Evolutionary conservation across 2,797 vertebrate species (phyloP).

Genomic region (Petrocephalus sullivani): DNA sequence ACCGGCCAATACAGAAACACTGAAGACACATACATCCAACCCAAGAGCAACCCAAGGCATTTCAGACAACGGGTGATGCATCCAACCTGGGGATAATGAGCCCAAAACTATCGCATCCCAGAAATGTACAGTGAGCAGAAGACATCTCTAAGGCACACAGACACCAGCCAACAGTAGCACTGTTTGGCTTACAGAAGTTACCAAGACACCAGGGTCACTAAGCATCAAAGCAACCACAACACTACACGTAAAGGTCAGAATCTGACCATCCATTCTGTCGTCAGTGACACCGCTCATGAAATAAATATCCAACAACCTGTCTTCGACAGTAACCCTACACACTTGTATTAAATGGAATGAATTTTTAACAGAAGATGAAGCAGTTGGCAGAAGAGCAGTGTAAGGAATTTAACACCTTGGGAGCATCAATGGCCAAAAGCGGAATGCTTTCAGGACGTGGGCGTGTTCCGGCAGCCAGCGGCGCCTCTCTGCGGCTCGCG

Average conservation of each 20-base stretch:
- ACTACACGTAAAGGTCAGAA: not conserved
- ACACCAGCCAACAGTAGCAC: not conserved
- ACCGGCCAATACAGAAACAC: not conserved
- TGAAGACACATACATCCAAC: not conserved
- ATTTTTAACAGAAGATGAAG: slow-evolving; percentile 6
- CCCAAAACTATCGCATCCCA: not conserved
- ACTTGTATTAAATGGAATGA: slow-evolving; percentile 8
- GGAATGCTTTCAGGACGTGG: not conserved
- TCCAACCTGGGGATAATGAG: not conserved
- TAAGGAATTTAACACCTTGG: not conserved
- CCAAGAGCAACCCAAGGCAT: not conserved
- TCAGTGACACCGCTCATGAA: not conserved
- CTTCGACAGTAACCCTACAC: not conserved
- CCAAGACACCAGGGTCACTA: not conserved
- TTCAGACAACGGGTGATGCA: not conserved
- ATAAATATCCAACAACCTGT: not conserved
- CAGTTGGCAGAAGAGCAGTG: not conserved
- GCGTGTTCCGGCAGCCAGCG: not conserved
- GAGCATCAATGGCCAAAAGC: not conserved
- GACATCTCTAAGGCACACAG: not conserved
- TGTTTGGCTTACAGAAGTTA: not conserved
- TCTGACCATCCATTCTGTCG: not conserved
- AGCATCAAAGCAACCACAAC: not conserved
- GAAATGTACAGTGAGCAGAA: not conserved
- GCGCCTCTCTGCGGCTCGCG: not conserved